phyloP scores from a whole-genome alignment of 2,797 vertebrate species.

The Phataginus tricuspis region DNA sequence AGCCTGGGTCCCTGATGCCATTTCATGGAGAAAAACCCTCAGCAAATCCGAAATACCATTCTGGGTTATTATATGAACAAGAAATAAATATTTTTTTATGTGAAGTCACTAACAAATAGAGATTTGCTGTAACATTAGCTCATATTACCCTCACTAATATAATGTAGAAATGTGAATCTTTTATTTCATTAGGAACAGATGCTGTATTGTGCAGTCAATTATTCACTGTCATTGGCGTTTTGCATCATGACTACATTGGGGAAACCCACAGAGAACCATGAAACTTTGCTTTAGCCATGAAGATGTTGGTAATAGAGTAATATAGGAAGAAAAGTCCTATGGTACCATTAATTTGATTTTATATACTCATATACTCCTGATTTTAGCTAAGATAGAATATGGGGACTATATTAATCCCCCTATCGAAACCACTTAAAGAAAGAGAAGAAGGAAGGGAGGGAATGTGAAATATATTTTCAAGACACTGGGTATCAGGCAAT shows the following conservation, averaged over 20 bases:
- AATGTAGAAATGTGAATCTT: not conserved
- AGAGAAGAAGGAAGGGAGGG: too few relatives aligned
- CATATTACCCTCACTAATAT: not conserved
- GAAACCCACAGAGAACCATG: not conserved
- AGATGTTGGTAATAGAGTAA: not conserved
- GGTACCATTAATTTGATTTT: not conserved
- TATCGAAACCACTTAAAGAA: not conserved
- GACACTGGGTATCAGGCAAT: not conserved
- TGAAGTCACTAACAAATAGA: constrained; percentile 33
- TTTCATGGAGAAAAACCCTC: not conserved
- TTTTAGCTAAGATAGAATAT: not conserved
- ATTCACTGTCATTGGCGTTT: not conserved
- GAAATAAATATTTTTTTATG: not conserved
- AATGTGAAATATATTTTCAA: not conserved
- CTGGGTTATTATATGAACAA: not conserved
- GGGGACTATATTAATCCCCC: not conserved
- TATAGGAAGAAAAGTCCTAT: not conserved
- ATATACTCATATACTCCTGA: not conserved
- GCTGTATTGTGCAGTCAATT: constrained; percentile 52
- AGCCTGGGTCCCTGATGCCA: not conserved
- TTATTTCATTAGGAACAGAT: constrained; percentile 67
- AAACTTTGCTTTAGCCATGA: constrained; percentile 23
- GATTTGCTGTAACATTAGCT: not conserved
- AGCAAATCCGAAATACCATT: not conserved
- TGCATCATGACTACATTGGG: constrained; percentile 8